Conservation (phyloP, 2,888 invertebrate species). For the Branchellion lobata region DNA sequence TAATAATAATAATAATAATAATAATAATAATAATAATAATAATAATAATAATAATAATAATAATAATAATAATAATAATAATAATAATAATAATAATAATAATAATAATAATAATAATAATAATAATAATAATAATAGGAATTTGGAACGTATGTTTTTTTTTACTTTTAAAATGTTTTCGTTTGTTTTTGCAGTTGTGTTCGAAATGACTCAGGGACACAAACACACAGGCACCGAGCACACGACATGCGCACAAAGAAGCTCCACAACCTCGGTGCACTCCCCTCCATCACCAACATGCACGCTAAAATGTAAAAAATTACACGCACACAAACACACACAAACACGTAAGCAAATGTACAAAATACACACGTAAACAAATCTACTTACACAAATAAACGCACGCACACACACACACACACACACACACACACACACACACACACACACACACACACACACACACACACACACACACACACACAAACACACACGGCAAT, state of each 20-base stretch:
- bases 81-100: neutral
- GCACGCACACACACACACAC: neutral
- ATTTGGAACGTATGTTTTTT: neutral
- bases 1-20: neutral
- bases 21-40: neutral
- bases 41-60: neutral
- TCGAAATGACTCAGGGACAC: too few species aligned
- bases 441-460: neutral
- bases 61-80: neutral
- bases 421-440: neutral
- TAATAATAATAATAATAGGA: neutral
- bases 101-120: neutral
- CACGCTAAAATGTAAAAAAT: neutral
- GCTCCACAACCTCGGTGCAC: neutral
- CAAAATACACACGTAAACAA: neutral
- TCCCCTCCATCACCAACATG: neutral
- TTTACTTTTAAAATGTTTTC: too few species aligned
- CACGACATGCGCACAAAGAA: neutral
- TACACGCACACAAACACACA: conserved; percentile 1
- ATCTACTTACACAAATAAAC: neutral
- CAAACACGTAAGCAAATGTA: neutral
- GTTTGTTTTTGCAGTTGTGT: too few species aligned
- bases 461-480: conserved; percentile 2
- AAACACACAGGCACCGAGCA: too few species aligned
- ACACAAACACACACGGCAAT: neutral